phyloP scores from a whole-genome alignment of 2,113 vertebrate species.

The Zootoca vivipara region DNA sequence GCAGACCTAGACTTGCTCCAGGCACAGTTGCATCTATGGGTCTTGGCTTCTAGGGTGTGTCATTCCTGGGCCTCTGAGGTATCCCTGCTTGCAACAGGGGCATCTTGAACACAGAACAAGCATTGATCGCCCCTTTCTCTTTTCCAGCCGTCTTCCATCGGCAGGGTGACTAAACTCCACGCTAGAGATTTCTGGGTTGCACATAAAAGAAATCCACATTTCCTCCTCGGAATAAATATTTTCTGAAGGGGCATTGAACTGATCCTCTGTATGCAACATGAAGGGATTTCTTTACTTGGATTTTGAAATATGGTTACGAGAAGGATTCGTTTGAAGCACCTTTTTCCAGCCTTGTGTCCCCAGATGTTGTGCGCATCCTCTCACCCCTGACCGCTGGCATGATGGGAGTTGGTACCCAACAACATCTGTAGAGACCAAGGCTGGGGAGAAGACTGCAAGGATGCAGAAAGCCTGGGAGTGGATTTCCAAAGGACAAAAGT shows the following conservation, averaged over 20 bases:
- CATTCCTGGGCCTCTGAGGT: background rate
- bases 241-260: too few relatives aligned
- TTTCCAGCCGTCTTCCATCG: background rate
- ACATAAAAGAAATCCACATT: background rate
- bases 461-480: background rate
- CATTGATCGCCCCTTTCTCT: background rate
- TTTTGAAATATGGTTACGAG: background rate
- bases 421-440: too few relatives aligned
- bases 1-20: background rate
- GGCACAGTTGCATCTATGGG: too few relatives aligned
- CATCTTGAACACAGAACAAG: too few relatives aligned
- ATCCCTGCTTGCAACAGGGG: background rate
- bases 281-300: background rate
- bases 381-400: too few relatives aligned
- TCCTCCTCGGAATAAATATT: background rate
- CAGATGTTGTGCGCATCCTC: too few relatives aligned
- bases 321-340: background rate
- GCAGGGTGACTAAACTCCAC: too few relatives aligned
- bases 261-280: background rate
- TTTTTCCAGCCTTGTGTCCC: too few relatives aligned
- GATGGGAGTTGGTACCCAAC: too few relatives aligned
- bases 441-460: background rate
- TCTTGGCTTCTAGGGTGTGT: background rate
- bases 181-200: background rate
- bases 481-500: background rate